These are phyloP conservation scores for Paguma larvata DNA, from an alignment of 2,797 vertebrate species.

Conservation along the genomic window DNA sequence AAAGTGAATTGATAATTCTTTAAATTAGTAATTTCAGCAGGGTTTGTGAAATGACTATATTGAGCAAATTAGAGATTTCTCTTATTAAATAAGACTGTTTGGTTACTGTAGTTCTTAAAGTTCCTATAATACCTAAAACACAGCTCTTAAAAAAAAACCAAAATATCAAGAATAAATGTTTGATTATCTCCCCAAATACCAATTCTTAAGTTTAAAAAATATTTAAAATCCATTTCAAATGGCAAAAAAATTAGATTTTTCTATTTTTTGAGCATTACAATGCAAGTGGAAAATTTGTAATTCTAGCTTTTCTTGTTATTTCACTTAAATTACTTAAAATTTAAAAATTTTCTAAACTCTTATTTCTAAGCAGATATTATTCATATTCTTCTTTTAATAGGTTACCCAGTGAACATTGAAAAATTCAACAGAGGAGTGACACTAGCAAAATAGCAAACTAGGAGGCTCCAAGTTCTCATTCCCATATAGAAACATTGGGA, in stretches of 20 bases:
- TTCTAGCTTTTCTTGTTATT: slow-evolving; percentile 16
- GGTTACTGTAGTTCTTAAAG: slow-evolving; percentile 25
- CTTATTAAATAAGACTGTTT: slow-evolving; percentile 50
- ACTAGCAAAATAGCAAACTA: not conserved
- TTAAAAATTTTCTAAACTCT: not conserved
- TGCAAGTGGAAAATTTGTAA: slow-evolving; percentile 13
- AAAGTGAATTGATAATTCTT: slow-evolving; percentile 36
- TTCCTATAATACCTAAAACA: not conserved
- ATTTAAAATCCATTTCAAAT: slow-evolving; percentile 11
- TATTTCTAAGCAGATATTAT: slow-evolving; percentile 35
- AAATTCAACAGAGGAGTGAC: not conserved
- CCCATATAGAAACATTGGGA: not conserved
- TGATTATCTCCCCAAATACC: slow-evolving; percentile 23
- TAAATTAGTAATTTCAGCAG: not conserved
- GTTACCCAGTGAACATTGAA: not conserved
- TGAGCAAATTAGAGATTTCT: slow-evolving; percentile 27
- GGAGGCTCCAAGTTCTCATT: not conserved
- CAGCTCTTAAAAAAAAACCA: not conserved
- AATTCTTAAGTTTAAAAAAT: slow-evolving; percentile 54
- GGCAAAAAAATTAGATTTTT: not conserved
- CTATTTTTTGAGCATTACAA: slow-evolving; percentile 11
- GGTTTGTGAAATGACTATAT: not conserved
- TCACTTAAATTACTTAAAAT: slow-evolving; percentile 39
- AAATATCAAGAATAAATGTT: not conserved
- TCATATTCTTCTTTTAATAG: slow-evolving; percentile 22